phyloP scores from a whole-genome alignment of 2,888 invertebrate genomes.

The Aspidapion aeneum region DNA sequence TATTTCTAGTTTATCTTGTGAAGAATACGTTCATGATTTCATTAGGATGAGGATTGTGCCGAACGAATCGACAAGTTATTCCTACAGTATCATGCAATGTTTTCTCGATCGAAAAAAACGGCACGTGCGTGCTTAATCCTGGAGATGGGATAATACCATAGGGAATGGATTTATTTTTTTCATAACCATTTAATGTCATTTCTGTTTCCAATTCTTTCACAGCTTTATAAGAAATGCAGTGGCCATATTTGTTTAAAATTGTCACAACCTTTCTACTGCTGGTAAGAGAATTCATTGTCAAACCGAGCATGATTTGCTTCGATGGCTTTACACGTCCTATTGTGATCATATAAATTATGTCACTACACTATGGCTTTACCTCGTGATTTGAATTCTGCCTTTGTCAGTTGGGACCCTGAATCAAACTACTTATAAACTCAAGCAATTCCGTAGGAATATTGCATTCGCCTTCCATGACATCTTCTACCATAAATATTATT shows the following conservation, averaged over 20 bases:
- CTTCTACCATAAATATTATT: too few relatives aligned
- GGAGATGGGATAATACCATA: slow-evolving; percentile 10
- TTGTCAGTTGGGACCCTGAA: too few relatives aligned
- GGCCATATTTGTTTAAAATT: slow-evolving; percentile 21
- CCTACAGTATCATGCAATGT: slow-evolving; percentile 24
- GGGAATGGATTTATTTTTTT: slow-evolving; percentile 16
- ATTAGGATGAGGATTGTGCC: slow-evolving; percentile 4
- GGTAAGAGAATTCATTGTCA: slow-evolving; percentile 21
- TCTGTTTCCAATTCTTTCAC: slow-evolving; percentile 25
- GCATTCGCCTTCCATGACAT: too few relatives aligned
- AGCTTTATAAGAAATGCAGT: too few relatives aligned
- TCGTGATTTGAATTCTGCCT: too few relatives aligned
- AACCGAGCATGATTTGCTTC: slow-evolving; percentile 21
- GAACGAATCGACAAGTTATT: slow-evolving; percentile 23
- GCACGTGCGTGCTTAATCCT: slow-evolving; percentile 16
- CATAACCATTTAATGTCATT: slow-evolving; percentile 15
- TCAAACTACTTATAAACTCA: too few relatives aligned
- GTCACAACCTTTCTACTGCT: slow-evolving; percentile 21
- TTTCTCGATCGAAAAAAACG: slow-evolving; percentile 26
- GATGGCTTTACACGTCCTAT: slow-evolving; percentile 17
- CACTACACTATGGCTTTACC: too few relatives aligned
- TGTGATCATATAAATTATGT: too few relatives aligned
- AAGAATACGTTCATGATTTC: too few relatives aligned
- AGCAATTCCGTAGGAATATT: too few relatives aligned
- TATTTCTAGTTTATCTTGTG: too few relatives aligned